Evolutionary conservation across 2,888 invertebrate species (phyloP), one percentile per base, ranked within the genome.

Genomic region (Nephrotoma guestfalica): DNA sequence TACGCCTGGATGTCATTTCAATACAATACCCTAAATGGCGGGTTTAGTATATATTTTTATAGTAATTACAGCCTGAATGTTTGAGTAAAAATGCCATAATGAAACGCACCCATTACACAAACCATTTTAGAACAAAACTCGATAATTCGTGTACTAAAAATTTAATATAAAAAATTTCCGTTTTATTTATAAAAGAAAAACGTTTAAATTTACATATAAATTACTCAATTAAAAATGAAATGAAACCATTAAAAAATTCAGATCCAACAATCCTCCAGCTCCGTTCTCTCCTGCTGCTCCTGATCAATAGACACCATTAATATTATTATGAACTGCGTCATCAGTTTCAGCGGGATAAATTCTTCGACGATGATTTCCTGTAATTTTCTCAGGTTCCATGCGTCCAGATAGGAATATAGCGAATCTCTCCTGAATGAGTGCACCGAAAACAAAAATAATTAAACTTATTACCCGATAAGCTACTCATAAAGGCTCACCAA

Each of bases 381-480:
- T 89, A 2, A 93, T 93, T 89, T 94, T 94, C 89, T 93, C 93
- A 0, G 93, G 92, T 89, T 93, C 93, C 86, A 94, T 94, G 88
- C 94, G 94, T 85, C 95, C 95, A 11, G 95, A 95, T 86, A 95
- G 90, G 89, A 94, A 94, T 87, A 93, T 92, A 0, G 95, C 95
- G 86, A 95, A 89, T 87, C 94, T 93, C 89, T 94, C 95, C 95
- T 95, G 88, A 30, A 43, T 71, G 18, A 85, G 13, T 13, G 5
- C 4, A 85, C n/a, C 15, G 41, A 85, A 18, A 18, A 4, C 0
- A 43, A 86, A 51, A 85, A 85, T 85, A 57, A 40, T 43, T 86
- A 40, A 15, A 42, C 41, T 86, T 40, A 45, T 43, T 18, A 43
- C 41, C 18, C 83, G 9, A 51, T 40, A 9, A 9, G 13, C 40